Evolutionary conservation across 1,140 invertebrate species (phyloP), one percentile per base, ranked within the genome.

Genomic region (Drosophila micromelanica): DNA sequence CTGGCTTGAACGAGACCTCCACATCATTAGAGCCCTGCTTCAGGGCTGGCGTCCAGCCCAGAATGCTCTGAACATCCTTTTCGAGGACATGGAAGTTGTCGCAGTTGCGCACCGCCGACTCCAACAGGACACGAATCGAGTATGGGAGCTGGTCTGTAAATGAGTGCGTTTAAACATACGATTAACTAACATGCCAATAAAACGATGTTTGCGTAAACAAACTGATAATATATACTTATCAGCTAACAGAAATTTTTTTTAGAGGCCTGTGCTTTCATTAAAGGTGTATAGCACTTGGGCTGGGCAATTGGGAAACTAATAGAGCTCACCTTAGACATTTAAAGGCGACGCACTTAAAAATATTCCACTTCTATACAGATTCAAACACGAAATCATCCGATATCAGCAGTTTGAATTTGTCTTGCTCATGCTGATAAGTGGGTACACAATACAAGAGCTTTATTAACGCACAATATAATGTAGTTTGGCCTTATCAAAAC

Each of bases 1-100:
- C 96, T 2, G 98, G 98, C 93, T 97, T 98, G 91, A 99, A 99
- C 1, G 98, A 96, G 35, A 99, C 96, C 94, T 99, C 98, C n/a
- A 97, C 95, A 51, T 95, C 96, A 17, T 93, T 94, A 76, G 94
- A 93, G 5, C 93, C 91, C 37, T 91, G 87, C 59, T 82, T 86
- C 9, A 92, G 98, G 96, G 91, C 96, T 95, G 42, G 93, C 90
- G 92, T 97, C 98, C 98, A 99, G 73, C 97, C 93, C n/a, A 99
- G 93, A 42, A 99, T 96, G 75, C 96, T 98, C 65, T 96, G 93
- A 1, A 99, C 98, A 94, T 99, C 98, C 55, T 94, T 93, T 90
- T 96, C 94, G 43, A 95, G 94, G 5, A 97, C 95, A 92, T 98
- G 97, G 91, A 99, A 99, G 79, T 97, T 96, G 93, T 99, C 98